Conservation (phyloP, 1,140 invertebrate genomes). For the Dryas iulia region DNA sequence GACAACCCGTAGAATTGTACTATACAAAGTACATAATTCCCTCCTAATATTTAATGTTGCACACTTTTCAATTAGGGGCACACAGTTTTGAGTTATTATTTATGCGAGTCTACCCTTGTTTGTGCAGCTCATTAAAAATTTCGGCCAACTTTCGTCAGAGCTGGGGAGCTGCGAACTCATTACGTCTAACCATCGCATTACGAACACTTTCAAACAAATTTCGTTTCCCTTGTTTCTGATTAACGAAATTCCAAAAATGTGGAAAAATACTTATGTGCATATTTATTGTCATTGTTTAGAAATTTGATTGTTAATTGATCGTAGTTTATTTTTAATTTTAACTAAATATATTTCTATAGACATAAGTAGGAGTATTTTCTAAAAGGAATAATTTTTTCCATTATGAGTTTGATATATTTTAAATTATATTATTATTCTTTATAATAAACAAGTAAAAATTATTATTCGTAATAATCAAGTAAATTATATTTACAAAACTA, state of each 20-base stretch:
- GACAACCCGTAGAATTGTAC: neutral
- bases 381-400: too few relatives aligned
- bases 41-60: neutral
- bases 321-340: too few relatives aligned
- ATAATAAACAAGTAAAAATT: too few relatives aligned
- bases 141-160: constrained; percentile 15
- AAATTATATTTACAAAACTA: too few relatives aligned
- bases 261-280: neutral
- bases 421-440: too few relatives aligned
- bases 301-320: too few relatives aligned
- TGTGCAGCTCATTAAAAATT: constrained; percentile 35
- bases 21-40: neutral
- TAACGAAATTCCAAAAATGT: neutral
- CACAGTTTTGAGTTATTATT: neutral
- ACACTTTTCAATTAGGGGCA: constrained; percentile 1
- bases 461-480: too few relatives aligned
- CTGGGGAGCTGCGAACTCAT: constrained; percentile 25
- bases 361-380: too few relatives aligned
- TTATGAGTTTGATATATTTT: too few relatives aligned
- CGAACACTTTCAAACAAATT: constrained; percentile 12
- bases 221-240: neutral
- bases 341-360: too few relatives aligned
- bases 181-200: constrained; percentile 25
- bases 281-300: too few relatives aligned
- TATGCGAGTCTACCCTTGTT: constrained; percentile 20